A percentile compares a stretch with the other conserved stretches of the same genome.
Evolutionary conservation across 2,797 vertebrate species (phyloP).

Genomic region (Urophycis tenuis): DNA sequence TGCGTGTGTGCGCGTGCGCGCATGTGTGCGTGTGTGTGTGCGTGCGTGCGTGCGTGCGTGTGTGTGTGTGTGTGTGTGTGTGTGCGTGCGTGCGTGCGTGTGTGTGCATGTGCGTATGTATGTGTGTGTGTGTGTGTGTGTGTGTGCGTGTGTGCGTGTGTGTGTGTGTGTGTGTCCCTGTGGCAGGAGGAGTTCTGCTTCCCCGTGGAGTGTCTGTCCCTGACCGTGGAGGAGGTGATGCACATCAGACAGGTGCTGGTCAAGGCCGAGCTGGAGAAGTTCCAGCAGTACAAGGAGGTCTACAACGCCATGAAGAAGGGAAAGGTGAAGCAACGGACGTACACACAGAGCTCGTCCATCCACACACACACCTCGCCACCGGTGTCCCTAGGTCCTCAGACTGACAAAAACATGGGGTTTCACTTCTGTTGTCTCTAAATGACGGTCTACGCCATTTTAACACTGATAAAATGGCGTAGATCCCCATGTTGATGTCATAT

Average conservation of each 20-base stretch:
- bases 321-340: conserved; percentile 72
- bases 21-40: conserved; percentile 16
- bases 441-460: no score
- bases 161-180: conserved; percentile 20
- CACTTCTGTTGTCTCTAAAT: no score
- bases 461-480: no score
- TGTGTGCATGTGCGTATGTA: conserved; percentile 8
- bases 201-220: conserved; percentile 90
- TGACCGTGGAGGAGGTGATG: conserved; percentile 98
- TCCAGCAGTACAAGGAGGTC: conserved; percentile 96
- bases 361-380: no score
- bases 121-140: conserved; percentile 20
- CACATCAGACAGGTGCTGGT: conserved; percentile 98
- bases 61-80: conserved; percentile 14
- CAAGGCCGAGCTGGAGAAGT: conserved; percentile 97
- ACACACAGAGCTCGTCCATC: no score
- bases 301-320: conserved; percentile 98
- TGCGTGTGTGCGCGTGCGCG: not conserved
- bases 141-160: conserved; percentile 1
- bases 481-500: no score
- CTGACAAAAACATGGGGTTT: no score
- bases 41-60: not conserved
- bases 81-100: conserved; percentile 7
- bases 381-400: no score
- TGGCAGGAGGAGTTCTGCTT: conserved; percentile 96